Evolutionary conservation across 2,888 invertebrate species (phyloP).

Genomic region (Metallyticus violacea): DNA sequence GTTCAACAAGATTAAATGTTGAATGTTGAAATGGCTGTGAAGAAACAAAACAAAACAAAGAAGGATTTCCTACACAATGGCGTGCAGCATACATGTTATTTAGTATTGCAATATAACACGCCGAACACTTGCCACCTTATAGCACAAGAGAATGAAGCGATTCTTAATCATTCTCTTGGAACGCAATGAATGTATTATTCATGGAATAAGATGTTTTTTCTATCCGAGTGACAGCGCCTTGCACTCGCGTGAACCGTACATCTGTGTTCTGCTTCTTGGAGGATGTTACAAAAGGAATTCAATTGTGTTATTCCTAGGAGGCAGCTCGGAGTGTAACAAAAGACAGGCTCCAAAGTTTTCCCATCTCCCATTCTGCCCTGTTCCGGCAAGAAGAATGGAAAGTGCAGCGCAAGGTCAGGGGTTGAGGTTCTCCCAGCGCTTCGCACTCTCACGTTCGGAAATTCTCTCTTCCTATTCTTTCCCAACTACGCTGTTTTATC

Average conservation of each 20-base stretch:
- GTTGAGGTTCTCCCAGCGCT: neutral
- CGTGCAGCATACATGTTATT: neutral
- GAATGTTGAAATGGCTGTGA: neutral
- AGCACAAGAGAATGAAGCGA: too few species aligned
- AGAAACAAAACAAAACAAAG: too few species aligned
- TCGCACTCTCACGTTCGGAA: neutral
- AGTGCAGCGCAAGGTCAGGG: neutral
- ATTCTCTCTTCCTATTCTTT: neutral
- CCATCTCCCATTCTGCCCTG: neutral
- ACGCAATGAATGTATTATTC: neutral
- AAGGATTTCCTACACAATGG: neutral
- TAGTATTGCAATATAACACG: neutral
- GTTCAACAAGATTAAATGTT: too few species aligned
- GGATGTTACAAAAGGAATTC: neutral
- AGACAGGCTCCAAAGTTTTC: neutral
- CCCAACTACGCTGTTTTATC: too few species aligned
- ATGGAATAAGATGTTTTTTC: neutral
- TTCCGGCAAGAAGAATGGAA: neutral
- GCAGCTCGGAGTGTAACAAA: neutral
- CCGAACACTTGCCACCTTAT: too few species aligned
- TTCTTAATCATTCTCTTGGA: neutral
- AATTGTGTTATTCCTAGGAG: neutral
- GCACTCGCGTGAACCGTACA: neutral
- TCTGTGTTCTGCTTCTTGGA: neutral
- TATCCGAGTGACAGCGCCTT: neutral